A percentile compares a stretch with the other conserved stretches of the same genome.
These are phyloP conservation scores for Tenthredo mesomela DNA, from an alignment of 2,888 invertebrate genomes.

Conservation along the genomic window DNA sequence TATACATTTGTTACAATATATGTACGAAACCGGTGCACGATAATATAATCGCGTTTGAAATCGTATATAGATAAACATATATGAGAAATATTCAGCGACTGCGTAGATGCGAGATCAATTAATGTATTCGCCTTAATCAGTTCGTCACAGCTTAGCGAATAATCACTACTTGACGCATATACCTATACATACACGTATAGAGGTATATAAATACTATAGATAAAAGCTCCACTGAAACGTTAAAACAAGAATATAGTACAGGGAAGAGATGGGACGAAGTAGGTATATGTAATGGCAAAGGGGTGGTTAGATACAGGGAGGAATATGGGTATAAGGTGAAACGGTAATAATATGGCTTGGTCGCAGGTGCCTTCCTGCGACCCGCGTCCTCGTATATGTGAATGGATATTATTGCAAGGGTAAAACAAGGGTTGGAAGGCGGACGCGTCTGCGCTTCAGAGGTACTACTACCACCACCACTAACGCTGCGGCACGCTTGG, in stretches of 20 bases:
- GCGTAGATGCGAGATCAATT: background rate
- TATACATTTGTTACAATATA: background rate
- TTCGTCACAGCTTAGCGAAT: background rate
- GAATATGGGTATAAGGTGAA: slow-evolving; percentile 50
- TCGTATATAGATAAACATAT: background rate
- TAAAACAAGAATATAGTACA: slow-evolving; percentile 29
- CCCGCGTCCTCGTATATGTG: slow-evolving; percentile 40
- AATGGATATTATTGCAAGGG: slow-evolving; percentile 51
- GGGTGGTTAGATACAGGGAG: slow-evolving; percentile 50
- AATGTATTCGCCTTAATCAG: background rate
- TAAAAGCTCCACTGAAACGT: background rate
- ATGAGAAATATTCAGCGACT: background rate
- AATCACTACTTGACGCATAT: background rate
- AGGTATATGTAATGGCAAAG: background rate
- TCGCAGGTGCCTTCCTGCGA: slow-evolving; percentile 43
- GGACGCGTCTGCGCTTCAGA: slow-evolving; percentile 54
- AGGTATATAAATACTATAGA: background rate
- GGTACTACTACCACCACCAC: slow-evolving; percentile 57
- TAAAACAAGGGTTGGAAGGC: slow-evolving; percentile 34
- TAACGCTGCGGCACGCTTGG: slow-evolving; percentile 56
- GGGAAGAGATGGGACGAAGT: slow-evolving; percentile 22
- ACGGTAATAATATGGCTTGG: slow-evolving; percentile 45
- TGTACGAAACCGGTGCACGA: background rate
- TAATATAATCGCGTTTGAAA: background rate
- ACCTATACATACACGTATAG: background rate